These are phyloP conservation scores for Tolypeutes matacus DNA, from an alignment of 2,797 vertebrate genomes.

Conservation along the genomic window DNA sequence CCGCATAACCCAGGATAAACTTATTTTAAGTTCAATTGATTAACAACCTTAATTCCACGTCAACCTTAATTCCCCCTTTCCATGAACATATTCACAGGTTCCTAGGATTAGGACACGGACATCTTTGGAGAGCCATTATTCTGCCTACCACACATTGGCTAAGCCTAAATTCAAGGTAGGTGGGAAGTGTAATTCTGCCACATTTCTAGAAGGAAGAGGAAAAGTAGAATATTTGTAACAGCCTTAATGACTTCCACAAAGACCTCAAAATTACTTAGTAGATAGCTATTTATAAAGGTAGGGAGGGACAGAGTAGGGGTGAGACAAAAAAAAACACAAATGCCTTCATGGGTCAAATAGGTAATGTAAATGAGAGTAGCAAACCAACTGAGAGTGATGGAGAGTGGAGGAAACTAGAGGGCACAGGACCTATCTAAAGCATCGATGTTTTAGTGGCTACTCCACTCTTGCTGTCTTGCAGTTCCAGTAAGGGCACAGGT, in stretches of 20 bases:
- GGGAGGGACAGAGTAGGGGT: too few relatives aligned
- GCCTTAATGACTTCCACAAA: neutral
- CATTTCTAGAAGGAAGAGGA: neutral
- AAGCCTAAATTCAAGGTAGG: neutral
- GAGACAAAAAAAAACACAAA: neutral
- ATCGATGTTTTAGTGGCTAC: neutral
- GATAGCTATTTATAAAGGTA: neutral
- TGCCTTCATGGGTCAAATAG: neutral
- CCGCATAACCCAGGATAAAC: too few relatives aligned
- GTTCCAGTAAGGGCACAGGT: neutral
- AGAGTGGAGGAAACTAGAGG: neutral
- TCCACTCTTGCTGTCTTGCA: neutral
- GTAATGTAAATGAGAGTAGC: neutral
- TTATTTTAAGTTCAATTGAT: too few relatives aligned
- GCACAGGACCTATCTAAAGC: neutral
- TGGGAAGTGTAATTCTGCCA: neutral
- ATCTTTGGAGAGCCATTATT: too few relatives aligned
- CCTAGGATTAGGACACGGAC: too few relatives aligned
- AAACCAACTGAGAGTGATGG: neutral
- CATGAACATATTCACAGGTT: too few relatives aligned
- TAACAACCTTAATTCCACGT: too few relatives aligned
- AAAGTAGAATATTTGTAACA: neutral
- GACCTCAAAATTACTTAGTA: neutral
- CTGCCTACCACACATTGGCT: too few relatives aligned
- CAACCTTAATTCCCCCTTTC: too few relatives aligned